A percentile compares a stretch with the other conserved stretches of the same genome.
Evolutionary conservation across 2,113 vertebrate species (phyloP).

Genomic region (Oncorhynchus tshawytscha): DNA sequence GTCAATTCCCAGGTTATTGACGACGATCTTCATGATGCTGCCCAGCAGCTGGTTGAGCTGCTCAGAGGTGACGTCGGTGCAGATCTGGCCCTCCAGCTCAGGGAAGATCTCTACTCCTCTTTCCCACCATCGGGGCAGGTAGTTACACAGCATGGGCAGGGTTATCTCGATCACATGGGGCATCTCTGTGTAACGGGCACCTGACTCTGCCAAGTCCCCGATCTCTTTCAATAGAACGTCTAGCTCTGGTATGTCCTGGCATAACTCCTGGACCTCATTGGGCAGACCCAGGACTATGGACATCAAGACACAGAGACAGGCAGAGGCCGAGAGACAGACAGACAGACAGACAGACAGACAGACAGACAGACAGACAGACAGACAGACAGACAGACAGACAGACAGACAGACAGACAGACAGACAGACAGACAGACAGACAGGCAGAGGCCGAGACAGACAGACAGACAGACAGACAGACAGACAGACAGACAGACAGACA

Average conservation of each 20-base stretch:
- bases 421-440: no score
- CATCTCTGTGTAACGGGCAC: slow-evolving; percentile 95
- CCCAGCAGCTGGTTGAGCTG: slow-evolving; percentile 92
- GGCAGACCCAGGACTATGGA: slow-evolving; percentile 85
- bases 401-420: no score
- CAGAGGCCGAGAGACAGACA: neutral
- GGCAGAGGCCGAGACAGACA: no score
- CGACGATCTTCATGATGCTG: slow-evolving; percentile 91
- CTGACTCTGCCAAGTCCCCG: slow-evolving; percentile 88
- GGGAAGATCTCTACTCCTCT: slow-evolving; percentile 78
- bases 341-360: no score
- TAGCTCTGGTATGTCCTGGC: slow-evolving; percentile 87
- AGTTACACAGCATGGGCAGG: slow-evolving; percentile 93
- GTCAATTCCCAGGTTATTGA: slow-evolving; percentile 95
- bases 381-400: no score
- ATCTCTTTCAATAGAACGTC: slow-evolving; percentile 86
- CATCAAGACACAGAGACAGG: neutral
- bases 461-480: no score
- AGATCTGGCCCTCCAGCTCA: slow-evolving; percentile 74
- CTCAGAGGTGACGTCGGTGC: slow-evolving; percentile 85
- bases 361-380: no score
- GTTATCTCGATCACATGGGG: slow-evolving; percentile 95
- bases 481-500: no score
- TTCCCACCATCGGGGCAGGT: slow-evolving; percentile 95
- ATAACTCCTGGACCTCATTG: slow-evolving; percentile 87